Evolutionary conservation across 1,140 invertebrate genomes (phyloP).

Genomic region (Drosophila ercepeae): DNA sequence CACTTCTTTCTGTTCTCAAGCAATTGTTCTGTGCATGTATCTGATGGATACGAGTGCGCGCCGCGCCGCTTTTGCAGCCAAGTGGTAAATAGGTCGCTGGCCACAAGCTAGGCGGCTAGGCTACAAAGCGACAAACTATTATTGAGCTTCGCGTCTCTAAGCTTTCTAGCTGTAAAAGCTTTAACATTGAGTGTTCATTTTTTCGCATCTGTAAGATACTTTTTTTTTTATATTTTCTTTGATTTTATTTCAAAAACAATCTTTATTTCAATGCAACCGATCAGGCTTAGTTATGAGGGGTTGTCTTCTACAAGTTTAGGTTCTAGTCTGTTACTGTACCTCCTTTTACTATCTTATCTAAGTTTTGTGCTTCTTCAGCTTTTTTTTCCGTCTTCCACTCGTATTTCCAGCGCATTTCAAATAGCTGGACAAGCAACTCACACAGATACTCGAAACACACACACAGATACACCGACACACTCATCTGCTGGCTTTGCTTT

Average conservation of each 20-base stretch:
- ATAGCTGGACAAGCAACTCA: slow-evolving; percentile 46
- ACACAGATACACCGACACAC: background rate
- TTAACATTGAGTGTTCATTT: slow-evolving; percentile 18
- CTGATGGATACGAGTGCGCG: slow-evolving; percentile 38
- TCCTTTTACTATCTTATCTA: slow-evolving; percentile 21
- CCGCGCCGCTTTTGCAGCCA: slow-evolving; percentile 17
- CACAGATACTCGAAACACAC: slow-evolving; percentile 30
- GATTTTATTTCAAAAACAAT: background rate
- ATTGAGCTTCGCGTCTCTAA: background rate
- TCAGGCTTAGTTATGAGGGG: background rate
- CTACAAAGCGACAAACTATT: slow-evolving; percentile 48
- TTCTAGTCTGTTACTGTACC: background rate
- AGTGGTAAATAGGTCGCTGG: slow-evolving; percentile 55
- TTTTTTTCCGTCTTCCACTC: slow-evolving; percentile 2
- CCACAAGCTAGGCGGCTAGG: slow-evolving; percentile 14
- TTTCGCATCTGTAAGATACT: slow-evolving; percentile 46
- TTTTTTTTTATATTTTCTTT: slow-evolving; percentile 25
- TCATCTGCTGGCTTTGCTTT: slow-evolving; percentile 26
- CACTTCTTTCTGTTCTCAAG: slow-evolving; percentile 1
- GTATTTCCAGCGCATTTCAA: slow-evolving; percentile 45
- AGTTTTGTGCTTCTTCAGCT: slow-evolving; percentile 16
- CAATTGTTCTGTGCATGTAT: slow-evolving; percentile 52
- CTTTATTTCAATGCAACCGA: slow-evolving; percentile 1
- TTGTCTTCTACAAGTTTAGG: background rate
- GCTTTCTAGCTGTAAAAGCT: slow-evolving; percentile 45